Evolutionary conservation across 2,888 invertebrate genomes (phyloP), one percentile per base, ranked within the genome.

Genomic region (Pheosia tremula): DNA sequence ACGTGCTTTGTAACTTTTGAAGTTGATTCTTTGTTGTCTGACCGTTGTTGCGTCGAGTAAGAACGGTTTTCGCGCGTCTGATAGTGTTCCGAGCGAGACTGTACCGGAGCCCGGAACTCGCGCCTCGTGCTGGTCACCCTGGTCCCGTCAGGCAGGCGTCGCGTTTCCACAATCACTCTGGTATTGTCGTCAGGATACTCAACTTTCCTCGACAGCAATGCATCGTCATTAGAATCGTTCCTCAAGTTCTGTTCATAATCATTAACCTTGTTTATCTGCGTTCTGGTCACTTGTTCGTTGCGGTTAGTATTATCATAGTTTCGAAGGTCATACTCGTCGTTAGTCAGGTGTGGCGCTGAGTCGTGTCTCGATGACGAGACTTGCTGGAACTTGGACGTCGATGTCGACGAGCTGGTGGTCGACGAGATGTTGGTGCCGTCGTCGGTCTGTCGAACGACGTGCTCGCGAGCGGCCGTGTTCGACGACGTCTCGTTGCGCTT

Each of bases 51-150:
- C 7, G 87, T 81, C 10, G 83, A 80, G 63, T 84, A 83, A 5
- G 84, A 80, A 58, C 83, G 86, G 67, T 78, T 89, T 69, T 91
- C 90, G 61, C 68, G 85, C 10, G 81, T 79, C 62, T 90, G 84
- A 8, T 85, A 84, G 39, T 87, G 83, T 67, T 92, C 89, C n/a
- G 90, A 83, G 53, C 79, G 85, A 24, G 83, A 86, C 56, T 90
- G 87, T 13, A 83, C 84, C 6, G 92, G 91, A 5, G 78, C 89
- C n/a, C 89, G 87, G 47, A 95, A 95, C 80, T 96, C 96, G 49
- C 95, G 95, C 54, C 95, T 94, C 36, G 96, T 96, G 65, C 95
- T 96, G n/a, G 96, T 96, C 0, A 96, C 95, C 53, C 94, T 94
- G 3, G 95, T 95, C 13, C 96, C 96, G 77, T 96, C 96, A 0